Base-by-base conservation (phyloP, 1,140 invertebrate species). In the Battus philenor region DNA sequence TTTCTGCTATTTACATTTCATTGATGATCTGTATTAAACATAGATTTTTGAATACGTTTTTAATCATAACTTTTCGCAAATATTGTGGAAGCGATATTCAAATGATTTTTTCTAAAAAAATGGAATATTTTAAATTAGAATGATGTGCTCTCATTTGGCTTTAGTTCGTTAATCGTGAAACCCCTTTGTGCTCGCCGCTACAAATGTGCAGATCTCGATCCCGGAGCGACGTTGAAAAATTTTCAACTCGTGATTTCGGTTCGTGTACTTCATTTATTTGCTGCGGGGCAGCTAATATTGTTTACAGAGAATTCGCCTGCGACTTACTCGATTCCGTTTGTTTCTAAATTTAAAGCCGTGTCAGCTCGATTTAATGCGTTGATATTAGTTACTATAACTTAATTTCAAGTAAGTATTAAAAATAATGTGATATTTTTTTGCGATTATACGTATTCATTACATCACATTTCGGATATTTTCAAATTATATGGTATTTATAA, bases 221-320 rank as follows among this genome's bases (percentile, higher is more conserved):
- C 64, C 39, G 47, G 61, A 59, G 48, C 54, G 76, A 83, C 79
- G 68, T 76, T 83, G 75, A 83, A 80, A 80, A 83, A 80, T 83
- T 68, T 61, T 64, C 48, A 63, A 52, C 65, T 78, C 76, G 79
- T 83, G 79, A 80, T 79, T 75, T 77, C 68, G 61, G 61, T 69
- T 80, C 79, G 74, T 83, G 79, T 68, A 59, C 61, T 69, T 68
- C 70, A 77, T 83, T 83, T 77, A 74, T 83, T 78, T 69, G 54
- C 60, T 47, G 49, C 49, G 57, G 54, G 53, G 58, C 60, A 49
- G 61, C 57, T 61, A 76, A 76, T 79, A 82, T 78, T 78, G 74
- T 78, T 76, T 76, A 65, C 64, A 45, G 54, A 26, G 45, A 56
- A 39, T 54, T 44, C 47, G 38, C 29, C 29, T 29, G 26, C 6